phyloP scores from a whole-genome alignment of 2,888 invertebrate genomes.

The Furcula furcula region DNA sequence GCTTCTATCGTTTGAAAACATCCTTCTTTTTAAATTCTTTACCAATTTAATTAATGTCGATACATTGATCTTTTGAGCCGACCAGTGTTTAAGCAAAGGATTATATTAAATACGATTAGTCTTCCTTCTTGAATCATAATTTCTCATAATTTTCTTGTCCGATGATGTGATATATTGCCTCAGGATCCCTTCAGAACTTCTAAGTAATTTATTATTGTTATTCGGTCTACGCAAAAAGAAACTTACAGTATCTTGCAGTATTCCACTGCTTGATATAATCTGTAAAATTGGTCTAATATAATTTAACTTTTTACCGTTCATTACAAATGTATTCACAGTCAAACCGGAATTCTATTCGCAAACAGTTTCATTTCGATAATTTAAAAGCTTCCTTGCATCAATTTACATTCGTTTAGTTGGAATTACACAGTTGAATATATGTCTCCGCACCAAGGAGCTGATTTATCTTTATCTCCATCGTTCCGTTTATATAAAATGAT shows the following conservation, averaged over 20 bases:
- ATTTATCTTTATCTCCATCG: slow-evolving; percentile 24
- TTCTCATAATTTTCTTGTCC: too few relatives aligned
- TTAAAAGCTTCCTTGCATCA: slow-evolving; percentile 33
- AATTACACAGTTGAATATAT: slow-evolving; percentile 41
- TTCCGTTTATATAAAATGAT: slow-evolving; percentile 31
- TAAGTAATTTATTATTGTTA: too few relatives aligned
- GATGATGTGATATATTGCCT: too few relatives aligned
- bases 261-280: too few relatives aligned
- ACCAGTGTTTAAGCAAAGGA: slow-evolving; percentile 24
- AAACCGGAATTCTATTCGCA: slow-evolving; percentile 31
- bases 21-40: slow-evolving; percentile 57
- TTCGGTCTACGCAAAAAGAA: too few relatives aligned
- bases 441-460: slow-evolving; percentile 24
- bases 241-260: too few relatives aligned
- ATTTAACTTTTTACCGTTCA: too few relatives aligned
- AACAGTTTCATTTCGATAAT: slow-evolving; percentile 35
- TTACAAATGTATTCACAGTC: too few relatives aligned
- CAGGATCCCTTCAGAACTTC: too few relatives aligned
- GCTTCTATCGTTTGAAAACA: slow-evolving; percentile 65
- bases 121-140: slow-evolving; percentile 7
- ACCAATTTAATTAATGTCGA: slow-evolving; percentile 78
- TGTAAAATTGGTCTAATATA: too few relatives aligned
- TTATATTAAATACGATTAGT: slow-evolving; percentile 1
- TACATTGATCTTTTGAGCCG: slow-evolving; percentile 50
- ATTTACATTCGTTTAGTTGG: slow-evolving; percentile 45